Percentiles rank a stretch among this genome's conserved stretches.
These are phyloP conservation scores for Perodicticus potto DNA, from an alignment of 2,797 vertebrate species.

Conservation along the genomic window DNA sequence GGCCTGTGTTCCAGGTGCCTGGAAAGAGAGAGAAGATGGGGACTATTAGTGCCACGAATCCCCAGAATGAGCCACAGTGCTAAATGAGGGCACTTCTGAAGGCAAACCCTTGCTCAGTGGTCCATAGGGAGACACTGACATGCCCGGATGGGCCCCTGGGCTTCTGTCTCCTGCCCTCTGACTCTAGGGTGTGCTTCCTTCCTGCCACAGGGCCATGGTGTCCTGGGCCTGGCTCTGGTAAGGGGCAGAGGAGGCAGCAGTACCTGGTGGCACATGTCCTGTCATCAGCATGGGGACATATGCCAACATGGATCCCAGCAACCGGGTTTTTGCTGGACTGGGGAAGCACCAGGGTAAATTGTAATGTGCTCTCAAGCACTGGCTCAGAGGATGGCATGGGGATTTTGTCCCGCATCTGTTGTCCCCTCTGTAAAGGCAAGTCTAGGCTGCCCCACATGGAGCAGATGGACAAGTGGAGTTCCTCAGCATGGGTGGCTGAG, in stretches of 20 bases:
- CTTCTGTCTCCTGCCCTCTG: background rate
- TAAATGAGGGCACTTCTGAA: slow-evolving; percentile 23
- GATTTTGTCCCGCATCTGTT: background rate
- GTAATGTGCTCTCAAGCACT: background rate
- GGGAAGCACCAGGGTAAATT: background rate
- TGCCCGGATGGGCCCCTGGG: accelerated
- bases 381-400: background rate
- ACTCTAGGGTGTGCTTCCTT: background rate
- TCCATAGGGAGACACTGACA: background rate
- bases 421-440: background rate
- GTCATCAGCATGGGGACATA: background rate
- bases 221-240: background rate
- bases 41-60: slow-evolving; percentile 19
- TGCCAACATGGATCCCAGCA: background rate
- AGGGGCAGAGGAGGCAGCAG: background rate
- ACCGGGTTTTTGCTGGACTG: background rate
- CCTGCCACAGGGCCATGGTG: background rate
- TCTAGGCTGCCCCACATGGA: background rate
- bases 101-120: background rate
- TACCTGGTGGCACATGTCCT: background rate
- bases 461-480: background rate
- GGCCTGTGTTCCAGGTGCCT: background rate
- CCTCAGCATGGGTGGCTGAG: background rate
- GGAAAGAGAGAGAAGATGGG: background rate
- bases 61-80: background rate